phyloP scores from a whole-genome alignment of 2,797 vertebrate genomes.

The Myotis planiceps region DNA sequence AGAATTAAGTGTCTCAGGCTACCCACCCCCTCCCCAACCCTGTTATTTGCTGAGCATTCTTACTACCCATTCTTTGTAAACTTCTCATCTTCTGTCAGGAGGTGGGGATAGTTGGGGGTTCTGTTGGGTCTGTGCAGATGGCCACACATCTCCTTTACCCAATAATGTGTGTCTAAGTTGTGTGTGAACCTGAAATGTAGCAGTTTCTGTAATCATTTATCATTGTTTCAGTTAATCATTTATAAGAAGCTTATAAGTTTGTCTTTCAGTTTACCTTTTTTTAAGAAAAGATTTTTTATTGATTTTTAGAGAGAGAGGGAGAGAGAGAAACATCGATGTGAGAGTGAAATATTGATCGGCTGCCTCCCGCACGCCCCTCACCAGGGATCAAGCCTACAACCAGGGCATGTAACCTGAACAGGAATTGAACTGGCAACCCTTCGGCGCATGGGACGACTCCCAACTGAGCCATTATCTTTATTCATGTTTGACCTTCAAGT shows the following conservation, averaged over 20 bases:
- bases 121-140: not conserved
- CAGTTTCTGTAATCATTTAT: not conserved
- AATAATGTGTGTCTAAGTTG: not conserved
- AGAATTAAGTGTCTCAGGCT: not conserved
- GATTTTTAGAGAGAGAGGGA: not conserved
- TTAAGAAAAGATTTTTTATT: not conserved
- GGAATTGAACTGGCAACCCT: not conserved
- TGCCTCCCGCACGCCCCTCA: not conserved
- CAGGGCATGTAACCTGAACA: not conserved
- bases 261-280: not conserved
- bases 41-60: not conserved
- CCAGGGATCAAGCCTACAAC: not conserved
- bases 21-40: accelerated
- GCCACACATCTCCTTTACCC: not conserved
- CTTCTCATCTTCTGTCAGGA: too few relatives aligned
- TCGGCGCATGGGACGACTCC: not conserved
- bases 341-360: not conserved
- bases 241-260: not conserved
- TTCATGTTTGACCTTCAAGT: not conserved
- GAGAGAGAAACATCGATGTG: not conserved
- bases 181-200: not conserved
- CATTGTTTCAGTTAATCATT: not conserved
- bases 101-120: too few relatives aligned
- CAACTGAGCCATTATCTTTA: not conserved
- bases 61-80: not conserved